A percentile compares a stretch with the other conserved stretches of the same genome.
Evolutionary conservation across 2,113 vertebrate species (phyloP).

Genomic region (Lucifuga dentata): DNA sequence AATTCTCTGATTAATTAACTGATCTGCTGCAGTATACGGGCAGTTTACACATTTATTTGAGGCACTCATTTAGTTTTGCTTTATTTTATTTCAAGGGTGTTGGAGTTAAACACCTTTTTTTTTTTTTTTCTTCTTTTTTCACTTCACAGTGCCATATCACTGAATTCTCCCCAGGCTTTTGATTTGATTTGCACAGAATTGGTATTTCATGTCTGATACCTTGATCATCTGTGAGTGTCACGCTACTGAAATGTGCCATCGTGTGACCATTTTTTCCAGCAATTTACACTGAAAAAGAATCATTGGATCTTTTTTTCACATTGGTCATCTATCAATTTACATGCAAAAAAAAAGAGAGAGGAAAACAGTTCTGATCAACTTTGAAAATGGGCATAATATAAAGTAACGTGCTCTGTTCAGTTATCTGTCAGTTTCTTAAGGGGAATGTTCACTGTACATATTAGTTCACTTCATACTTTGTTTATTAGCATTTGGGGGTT

Average conservation of each 20-base stretch:
- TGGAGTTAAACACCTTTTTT: no score
- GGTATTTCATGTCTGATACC: no score
- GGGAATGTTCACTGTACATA: constrained; percentile 24
- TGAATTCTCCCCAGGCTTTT: constrained; percentile 9
- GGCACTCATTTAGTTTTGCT: constrained; percentile 16
- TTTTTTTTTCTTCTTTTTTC: no score
- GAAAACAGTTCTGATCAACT: constrained; percentile 37
- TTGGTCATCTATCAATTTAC: constrained; percentile 35
- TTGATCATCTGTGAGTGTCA: not conserved
- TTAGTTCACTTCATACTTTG: constrained; percentile 37
- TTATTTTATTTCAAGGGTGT: constrained; percentile 21
- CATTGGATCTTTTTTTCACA: constrained; percentile 48
- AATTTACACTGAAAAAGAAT: constrained; percentile 42
- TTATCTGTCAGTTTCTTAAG: constrained; percentile 13
- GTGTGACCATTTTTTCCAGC: not conserved
- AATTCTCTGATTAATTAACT: constrained; percentile 48
- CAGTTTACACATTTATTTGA: constrained; percentile 45
- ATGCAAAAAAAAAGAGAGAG: not conserved
- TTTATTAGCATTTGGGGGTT: constrained; percentile 31
- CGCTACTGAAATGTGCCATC: not conserved
- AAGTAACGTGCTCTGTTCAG: constrained; percentile 22
- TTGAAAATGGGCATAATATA: constrained; percentile 38
- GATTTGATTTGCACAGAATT: constrained; percentile 2
- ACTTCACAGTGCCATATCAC: not conserved
- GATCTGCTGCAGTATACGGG: constrained; percentile 12